These are phyloP conservation scores for Anomalospiza imberbis DNA, from an alignment of 2,797 vertebrate species.

Conservation along the genomic window DNA sequence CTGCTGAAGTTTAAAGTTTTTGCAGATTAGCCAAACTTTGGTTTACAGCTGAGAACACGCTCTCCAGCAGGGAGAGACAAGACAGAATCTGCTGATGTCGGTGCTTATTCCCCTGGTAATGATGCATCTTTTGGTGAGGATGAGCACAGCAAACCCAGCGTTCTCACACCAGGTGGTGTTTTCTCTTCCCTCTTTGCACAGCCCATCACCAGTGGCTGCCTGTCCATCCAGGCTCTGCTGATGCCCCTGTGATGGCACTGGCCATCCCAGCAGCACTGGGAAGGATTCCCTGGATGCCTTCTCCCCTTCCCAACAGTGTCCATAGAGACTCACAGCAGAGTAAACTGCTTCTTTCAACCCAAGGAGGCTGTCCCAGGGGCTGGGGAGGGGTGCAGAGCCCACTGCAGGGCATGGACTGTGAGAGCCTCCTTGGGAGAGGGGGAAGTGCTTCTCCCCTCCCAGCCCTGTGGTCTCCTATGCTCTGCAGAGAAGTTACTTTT, in stretches of 20 bases:
- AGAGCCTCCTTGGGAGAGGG: neutral
- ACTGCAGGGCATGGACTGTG: fast-evolving
- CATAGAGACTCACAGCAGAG: neutral
- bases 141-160: fast-evolving
- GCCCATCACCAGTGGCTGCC: neutral
- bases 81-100: neutral
- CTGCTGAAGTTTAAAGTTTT: neutral
- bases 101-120: fast-evolving
- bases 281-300: neutral
- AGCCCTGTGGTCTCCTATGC: neutral
- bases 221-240: neutral
- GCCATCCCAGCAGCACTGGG: neutral
- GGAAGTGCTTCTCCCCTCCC: neutral
- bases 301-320: fast-evolving
- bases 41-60: neutral
- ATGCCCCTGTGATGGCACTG: neutral
- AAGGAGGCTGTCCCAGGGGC: neutral
- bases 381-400: neutral
- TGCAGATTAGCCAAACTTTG: neutral
- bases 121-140: fast-evolving
- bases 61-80: neutral
- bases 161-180: neutral
- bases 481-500: neutral
- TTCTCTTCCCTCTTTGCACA: neutral
- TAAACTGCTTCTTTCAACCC: neutral